Percentiles rank a stretch among this genome's conserved stretches.
Evolutionary conservation across 2,888 invertebrate species (phyloP).

Genomic region (Melanchra persicariae): DNA sequence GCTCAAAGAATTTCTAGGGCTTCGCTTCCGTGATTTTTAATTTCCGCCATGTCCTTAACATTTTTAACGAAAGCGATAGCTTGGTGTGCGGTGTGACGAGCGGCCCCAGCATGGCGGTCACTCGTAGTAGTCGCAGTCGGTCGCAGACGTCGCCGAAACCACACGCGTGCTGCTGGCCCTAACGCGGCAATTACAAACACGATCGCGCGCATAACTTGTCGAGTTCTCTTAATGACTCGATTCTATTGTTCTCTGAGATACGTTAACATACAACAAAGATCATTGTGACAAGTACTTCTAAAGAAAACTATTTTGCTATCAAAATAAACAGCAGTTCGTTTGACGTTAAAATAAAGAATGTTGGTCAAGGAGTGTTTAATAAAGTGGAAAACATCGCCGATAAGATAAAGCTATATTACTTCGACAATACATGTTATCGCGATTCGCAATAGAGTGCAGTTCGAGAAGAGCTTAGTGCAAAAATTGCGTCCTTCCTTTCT

Average conservation of each 20-base stretch:
- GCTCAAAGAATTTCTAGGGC: constrained; percentile 17
- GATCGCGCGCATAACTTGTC: constrained; percentile 43
- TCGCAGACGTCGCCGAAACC: constrained; percentile 72
- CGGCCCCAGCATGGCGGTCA: constrained; percentile 71
- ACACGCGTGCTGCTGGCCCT: constrained; percentile 72
- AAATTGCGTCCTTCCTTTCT: constrained; percentile 82
- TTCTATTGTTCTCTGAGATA: constrained; percentile 57
- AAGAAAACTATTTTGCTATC: constrained; percentile 48
- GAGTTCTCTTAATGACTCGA: constrained; percentile 51
- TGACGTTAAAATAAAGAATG: constrained; percentile 76
- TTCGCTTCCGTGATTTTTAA: constrained; percentile 59
- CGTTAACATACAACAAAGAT: constrained; percentile 64
- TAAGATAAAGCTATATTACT: constrained; percentile 81
- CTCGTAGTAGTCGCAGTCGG: constrained; percentile 81
- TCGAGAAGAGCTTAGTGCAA: constrained; percentile 72
- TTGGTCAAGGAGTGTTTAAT: constrained; percentile 77
- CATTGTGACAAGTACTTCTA: constrained; percentile 46
- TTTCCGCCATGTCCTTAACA: constrained; percentile 67
- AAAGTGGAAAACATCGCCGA: constrained; percentile 83
- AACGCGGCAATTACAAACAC: constrained; percentile 49
- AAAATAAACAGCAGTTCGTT: constrained; percentile 57
- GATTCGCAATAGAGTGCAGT: constrained; percentile 74
- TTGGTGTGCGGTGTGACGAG: constrained; percentile 69
- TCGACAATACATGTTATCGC: constrained; percentile 78
- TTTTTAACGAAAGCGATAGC: constrained; percentile 82